phyloP scores from a whole-genome alignment of 1,140 invertebrate genomes.

The Magallana angulata region DNA sequence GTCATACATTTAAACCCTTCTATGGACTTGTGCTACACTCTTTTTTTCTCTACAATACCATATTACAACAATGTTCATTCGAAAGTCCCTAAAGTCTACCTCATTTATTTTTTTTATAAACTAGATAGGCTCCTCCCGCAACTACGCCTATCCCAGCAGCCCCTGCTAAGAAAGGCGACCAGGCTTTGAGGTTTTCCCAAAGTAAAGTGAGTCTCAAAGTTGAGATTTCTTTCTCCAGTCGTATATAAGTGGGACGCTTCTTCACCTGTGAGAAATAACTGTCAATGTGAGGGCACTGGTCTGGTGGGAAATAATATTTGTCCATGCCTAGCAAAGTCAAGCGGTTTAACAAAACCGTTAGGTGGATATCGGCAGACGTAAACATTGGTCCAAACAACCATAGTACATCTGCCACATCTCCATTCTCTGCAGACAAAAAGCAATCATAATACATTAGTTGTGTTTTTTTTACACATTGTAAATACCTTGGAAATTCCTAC shows the following conservation, averaged over 20 bases:
- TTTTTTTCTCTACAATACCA: background rate
- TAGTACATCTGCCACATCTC: conserved; percentile 76
- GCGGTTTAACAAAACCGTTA: conserved; percentile 86
- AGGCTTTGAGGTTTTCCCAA: conserved; percentile 67
- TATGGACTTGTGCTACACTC: background rate
- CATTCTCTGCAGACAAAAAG: conserved; percentile 45
- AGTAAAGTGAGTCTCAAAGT: conserved; percentile 64
- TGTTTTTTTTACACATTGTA: background rate
- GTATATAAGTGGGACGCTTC: conserved; percentile 83
- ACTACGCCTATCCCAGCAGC: conserved; percentile 55
- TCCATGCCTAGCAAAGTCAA: conserved; percentile 86
- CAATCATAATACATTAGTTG: no score
- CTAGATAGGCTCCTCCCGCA: conserved; percentile 50
- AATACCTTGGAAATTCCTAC: background rate
- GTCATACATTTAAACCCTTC: background rate
- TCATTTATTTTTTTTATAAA: conserved; percentile 55
- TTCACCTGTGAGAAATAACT: conserved; percentile 85
- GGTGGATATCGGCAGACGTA: conserved; percentile 87
- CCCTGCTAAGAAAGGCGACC: conserved; percentile 59
- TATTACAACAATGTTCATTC: background rate
- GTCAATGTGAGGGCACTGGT: conserved; percentile 84
- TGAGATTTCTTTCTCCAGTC: conserved; percentile 62
- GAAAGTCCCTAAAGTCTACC: background rate
- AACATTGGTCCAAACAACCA: conserved; percentile 87
- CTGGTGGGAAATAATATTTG: conserved; percentile 83